Percentiles rank a stretch among this genome's conserved stretches.
Evolutionary conservation across 2,888 invertebrate species (phyloP).

Genomic region (Busseola fusca): DNA sequence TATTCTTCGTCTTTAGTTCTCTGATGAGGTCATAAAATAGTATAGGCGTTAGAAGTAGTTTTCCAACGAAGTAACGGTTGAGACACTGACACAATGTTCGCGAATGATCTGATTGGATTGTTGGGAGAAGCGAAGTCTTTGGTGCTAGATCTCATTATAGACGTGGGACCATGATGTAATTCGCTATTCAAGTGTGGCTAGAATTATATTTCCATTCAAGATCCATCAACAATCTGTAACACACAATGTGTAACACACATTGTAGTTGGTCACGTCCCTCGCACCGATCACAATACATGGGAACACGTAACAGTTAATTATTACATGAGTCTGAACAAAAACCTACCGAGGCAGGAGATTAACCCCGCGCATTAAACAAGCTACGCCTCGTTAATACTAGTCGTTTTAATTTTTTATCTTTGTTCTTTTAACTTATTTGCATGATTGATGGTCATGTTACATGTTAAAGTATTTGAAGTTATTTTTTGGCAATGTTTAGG

Average conservation of each 20-base stretch:
- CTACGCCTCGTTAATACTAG: slow-evolving; percentile 57
- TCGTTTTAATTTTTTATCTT: slow-evolving; percentile 41
- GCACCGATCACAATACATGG: slow-evolving; percentile 31
- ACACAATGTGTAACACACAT: background rate
- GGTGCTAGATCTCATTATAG: slow-evolving; percentile 11
- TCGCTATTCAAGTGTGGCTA: slow-evolving; percentile 15
- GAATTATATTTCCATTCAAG: slow-evolving; percentile 16
- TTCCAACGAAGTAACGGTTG: background rate
- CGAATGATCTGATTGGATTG: background rate
- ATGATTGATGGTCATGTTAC: slow-evolving; percentile 59
- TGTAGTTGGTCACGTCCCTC: background rate
- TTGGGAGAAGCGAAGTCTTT: background rate
- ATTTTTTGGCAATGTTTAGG: slow-evolving; percentile 53
- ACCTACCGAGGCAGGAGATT: slow-evolving; percentile 48
- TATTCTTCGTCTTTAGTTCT: slow-evolving; percentile 12
- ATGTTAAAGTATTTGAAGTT: slow-evolving; percentile 39
- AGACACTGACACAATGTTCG: slow-evolving; percentile 2
- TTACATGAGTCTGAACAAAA: slow-evolving; percentile 51
- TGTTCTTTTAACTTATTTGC: slow-evolving; percentile 55
- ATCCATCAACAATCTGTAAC: slow-evolving; percentile 14
- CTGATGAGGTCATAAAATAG: slow-evolving; percentile 22
- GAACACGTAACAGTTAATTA: slow-evolving; percentile 48
- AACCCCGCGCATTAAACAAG: slow-evolving; percentile 60
- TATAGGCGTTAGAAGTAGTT: slow-evolving; percentile 10
- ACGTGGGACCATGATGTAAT: slow-evolving; percentile 18